Evolutionary conservation across 2,888 invertebrate genomes (phyloP), one percentile per base, ranked within the genome.

Genomic region (Augochlorella aurata): DNA sequence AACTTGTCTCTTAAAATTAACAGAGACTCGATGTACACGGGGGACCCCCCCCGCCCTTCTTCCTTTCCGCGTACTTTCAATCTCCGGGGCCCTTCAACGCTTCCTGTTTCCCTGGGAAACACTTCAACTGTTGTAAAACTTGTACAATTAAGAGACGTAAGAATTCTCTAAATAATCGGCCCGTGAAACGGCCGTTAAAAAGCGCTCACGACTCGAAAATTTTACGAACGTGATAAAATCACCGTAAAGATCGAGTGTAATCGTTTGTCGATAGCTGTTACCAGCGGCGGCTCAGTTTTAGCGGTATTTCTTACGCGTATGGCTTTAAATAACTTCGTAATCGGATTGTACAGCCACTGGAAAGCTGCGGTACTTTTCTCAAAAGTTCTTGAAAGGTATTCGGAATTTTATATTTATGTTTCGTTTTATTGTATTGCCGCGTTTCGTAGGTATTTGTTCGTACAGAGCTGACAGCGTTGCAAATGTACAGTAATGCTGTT

Each of bases 1-100:
- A 83, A 85, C 81, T 87, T 81, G 77, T 65, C 66, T 44, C 67
- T 75, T 58, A 73, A 79, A 86, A 79, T 77, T 69, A 75, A 82
- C 73, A 68, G 76, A 38, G 74, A 73, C 78, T 65, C 67, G 21
- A 24, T 50, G 21, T 61, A 63, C 24, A 47, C 21, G n/a, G 10
- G 47, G 12, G 58, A 0, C 7, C 1, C 29, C 2, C 1, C 29
- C 29, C 16, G 58, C 58, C 24, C 24, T 4, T 63, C 18, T 45
- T 14, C 67, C 44, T 61, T 73, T 72, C 70, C 50, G 21, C 67
- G 29, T 24, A 61, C n/a, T 52, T 54, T 44, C 38, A 38, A 24
- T 45, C 47, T 61, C 47, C 29, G 21, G 16, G 58, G 29, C 21
- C 58, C 38, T 70, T 52, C 50, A 10, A 52, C 63, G 61, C 52